Evolutionary conservation across 1,140 invertebrate species (phyloP), one percentile per base, ranked within the genome.

Genomic region (Rhynchophorus ferrugineus): DNA sequence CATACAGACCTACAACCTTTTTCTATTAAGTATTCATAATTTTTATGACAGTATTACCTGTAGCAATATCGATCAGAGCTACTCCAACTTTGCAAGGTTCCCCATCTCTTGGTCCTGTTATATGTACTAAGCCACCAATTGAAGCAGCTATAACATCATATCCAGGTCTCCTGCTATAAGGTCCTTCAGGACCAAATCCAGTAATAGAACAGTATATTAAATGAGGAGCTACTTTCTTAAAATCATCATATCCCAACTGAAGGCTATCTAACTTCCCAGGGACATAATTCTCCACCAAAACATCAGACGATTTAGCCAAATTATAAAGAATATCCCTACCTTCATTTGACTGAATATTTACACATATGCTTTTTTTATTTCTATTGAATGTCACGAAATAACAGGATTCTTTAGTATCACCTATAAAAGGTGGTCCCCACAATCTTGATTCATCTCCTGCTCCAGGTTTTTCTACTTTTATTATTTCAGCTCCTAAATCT

Each of bases 61-160:
- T 97, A 0, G 89, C 81, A 35, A 98, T 61, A 71, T 98, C 95
- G 1, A 91, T 97, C 54, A 96, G 79, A 0, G 95, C 91, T 1
- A 97, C 90, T 6, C 93, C 94, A 52, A 86, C 81, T 73, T 96
- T 96, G 57, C 88, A 90, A 0, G 95, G 95, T 20, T 84, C 81
- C 3, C 90, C 90, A 65, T 85, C 72, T 63, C 78, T 73, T 14
- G 85, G 79, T 0, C 95, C 95, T 0, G 95, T 98, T 14, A 93
- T 87, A 63, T 91, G 80, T 36, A 98, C 61, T 0, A 98, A 72
- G 1, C 95, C 95, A 9, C 92, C 94, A 47, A 94, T 75, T 0
- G 91, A 95, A 6, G 92, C 84, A 9, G 91, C 92, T 57, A 98
- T 94, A 0, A 96, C 89, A 75, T 98, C 95, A 73, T 96, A 98